Evolutionary conservation across 2,113 vertebrate genomes (phyloP), one percentile per base, ranked within the genome.

Genomic region (Silurus glanis): DNA sequence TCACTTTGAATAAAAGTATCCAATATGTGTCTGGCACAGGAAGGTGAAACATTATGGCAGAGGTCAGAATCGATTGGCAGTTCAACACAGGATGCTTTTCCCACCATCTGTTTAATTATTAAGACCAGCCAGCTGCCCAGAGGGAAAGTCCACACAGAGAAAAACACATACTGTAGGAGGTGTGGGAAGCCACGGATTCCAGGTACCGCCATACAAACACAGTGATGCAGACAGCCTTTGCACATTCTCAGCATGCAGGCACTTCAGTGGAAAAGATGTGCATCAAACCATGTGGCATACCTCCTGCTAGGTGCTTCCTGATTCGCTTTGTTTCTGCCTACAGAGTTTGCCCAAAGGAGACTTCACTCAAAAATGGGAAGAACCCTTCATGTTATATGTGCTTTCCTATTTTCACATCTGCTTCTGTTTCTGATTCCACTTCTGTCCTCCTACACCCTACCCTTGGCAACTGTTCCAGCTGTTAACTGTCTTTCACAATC

Each of bases 51-150:
- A 28, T 23, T 78, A 64, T 69, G 69, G 45, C 72, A 25, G 64
- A 25, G 82, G 89, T 69, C 25, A 0, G 25, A 45, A 88, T 87
- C 82, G 71, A 89, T 89, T 37, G 80, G 64, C n/a, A 83, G 78
- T 86, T 79, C 76, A n/a, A 66, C 61, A 10, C 84, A 69, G 83
- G 58, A 75, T 55, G 67, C 83, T 86, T 88, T 89, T 83, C 90
- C 87, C 86, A 89, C 82, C 25, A 28, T 80, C 89, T 90, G 67
- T 86, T 91, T 86, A 90, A 91, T 90, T 87, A 91, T 90, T 91
- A 78, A 90, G 58, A 59, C 59, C 61, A 75, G 72, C 45, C 55
- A 67, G 66, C 25, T n/a, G 61, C 76, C 67, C 64, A 19, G 56
- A 45, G 71, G 80, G 72, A 74, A 87, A 84, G 71, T 87, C 81